phyloP scores from a whole-genome alignment of 2,888 invertebrate species.

The Griposia aprilina region DNA sequence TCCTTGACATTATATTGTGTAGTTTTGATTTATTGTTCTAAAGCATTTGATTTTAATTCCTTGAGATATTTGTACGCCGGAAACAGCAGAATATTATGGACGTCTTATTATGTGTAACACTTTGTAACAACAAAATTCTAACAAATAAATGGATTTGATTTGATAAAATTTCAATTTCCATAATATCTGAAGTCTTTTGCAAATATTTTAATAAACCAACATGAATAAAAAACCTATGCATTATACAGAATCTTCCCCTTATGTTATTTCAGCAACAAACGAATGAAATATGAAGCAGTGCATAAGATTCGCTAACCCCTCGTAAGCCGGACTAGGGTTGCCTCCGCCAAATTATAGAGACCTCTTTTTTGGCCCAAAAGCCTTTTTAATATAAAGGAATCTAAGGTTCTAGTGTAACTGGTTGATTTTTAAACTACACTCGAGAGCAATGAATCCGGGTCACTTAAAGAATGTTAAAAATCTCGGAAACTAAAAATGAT shows the following conservation, averaged over 20 bases:
- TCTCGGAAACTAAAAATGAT: too few relatives aligned
- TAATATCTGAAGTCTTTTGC: conserved; percentile 40
- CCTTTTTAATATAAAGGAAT: conserved; percentile 23
- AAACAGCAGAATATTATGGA: too few relatives aligned
- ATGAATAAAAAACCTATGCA: conserved; percentile 54
- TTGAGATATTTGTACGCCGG: too few relatives aligned
- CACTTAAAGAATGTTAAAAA: too few relatives aligned
- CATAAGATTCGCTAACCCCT: conserved; percentile 66
- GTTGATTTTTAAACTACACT: conserved; percentile 66
- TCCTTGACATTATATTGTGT: too few relatives aligned
- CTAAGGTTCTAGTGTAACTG: conserved; percentile 60
- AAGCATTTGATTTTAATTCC: too few relatives aligned
- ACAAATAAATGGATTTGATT: too few relatives aligned
- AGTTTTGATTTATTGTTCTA: too few relatives aligned
- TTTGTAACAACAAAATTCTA: too few relatives aligned
- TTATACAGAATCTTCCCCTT: conserved; percentile 64
- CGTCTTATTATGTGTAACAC: too few relatives aligned
- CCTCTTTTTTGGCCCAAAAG: conserved; percentile 32
- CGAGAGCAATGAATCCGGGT: too few relatives aligned
- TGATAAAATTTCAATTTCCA: conserved; percentile 41
- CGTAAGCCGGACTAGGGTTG: conserved; percentile 59
- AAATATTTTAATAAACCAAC: conserved; percentile 57
- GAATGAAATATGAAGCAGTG: conserved; percentile 74
- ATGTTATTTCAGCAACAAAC: conserved; percentile 68
- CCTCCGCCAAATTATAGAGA: conserved; percentile 62